Conservation (phyloP, 2,888 invertebrate species). For the Margaritifera margaritifera region DNA sequence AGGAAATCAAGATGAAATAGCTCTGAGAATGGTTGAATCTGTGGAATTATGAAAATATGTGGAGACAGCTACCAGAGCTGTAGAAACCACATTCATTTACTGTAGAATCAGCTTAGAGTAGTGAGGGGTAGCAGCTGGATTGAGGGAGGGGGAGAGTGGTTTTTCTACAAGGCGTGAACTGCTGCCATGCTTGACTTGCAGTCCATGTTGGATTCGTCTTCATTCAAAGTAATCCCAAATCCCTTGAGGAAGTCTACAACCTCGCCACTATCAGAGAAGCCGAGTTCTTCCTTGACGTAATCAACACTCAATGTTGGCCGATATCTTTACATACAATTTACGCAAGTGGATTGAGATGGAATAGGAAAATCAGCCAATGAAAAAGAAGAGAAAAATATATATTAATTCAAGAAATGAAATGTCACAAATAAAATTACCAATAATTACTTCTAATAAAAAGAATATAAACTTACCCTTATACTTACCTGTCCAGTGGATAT, state of each 20-base stretch:
- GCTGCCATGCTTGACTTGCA: slow-evolving; percentile 80
- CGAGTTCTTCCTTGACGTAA: slow-evolving; percentile 90
- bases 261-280: slow-evolving; percentile 87
- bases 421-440: slow-evolving; percentile 1
- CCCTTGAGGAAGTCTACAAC: slow-evolving; percentile 90
- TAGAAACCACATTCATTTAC: too few species aligned
- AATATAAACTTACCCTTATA: slow-evolving; percentile 4
- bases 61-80: too few species aligned
- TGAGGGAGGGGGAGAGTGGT: not conserved
- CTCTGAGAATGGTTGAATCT: too few species aligned
- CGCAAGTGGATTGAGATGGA: slow-evolving; percentile 30
- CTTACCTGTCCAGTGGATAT: slow-evolving; percentile 11
- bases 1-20: too few species aligned
- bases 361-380: slow-evolving; percentile 45
- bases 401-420: slow-evolving; percentile 19
- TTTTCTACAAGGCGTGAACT: slow-evolving; percentile 28
- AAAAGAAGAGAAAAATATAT: slow-evolving; percentile 48
- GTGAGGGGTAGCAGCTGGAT: not conserved
- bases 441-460: slow-evolving; percentile 9
- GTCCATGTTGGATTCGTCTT: slow-evolving; percentile 81
- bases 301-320: slow-evolving; percentile 91
- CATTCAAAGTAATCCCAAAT: slow-evolving; percentile 79
- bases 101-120: too few species aligned
- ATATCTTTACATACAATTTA: slow-evolving; percentile 78
- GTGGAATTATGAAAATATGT: too few species aligned